phyloP scores from a whole-genome alignment of 2,113 vertebrate genomes.

The Ammodytes dubius region DNA sequence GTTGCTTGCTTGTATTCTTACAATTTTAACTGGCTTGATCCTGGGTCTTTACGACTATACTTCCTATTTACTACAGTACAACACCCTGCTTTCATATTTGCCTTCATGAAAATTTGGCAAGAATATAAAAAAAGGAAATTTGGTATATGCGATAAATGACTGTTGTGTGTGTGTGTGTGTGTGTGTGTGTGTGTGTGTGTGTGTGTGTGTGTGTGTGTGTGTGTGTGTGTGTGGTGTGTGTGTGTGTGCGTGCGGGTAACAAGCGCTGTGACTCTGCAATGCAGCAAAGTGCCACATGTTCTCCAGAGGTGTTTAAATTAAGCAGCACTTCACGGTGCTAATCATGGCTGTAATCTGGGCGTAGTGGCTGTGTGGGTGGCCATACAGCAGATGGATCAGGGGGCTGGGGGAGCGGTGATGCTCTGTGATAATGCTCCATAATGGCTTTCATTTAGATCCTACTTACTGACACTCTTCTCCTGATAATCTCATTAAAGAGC shows the following conservation, averaged over 20 bases:
- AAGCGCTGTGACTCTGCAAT: slow-evolving; percentile 58
- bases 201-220: too few species aligned
- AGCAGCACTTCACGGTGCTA: slow-evolving; percentile 84
- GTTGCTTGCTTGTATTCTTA: slow-evolving; percentile 10
- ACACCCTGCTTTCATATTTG: neutral
- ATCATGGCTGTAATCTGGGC: slow-evolving; percentile 85
- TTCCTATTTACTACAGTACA: neutral
- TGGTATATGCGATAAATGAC: too few species aligned
- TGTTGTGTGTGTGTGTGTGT: too few species aligned
- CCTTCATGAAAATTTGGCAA: too few species aligned
- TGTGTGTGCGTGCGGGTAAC: neutral
- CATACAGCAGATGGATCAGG: slow-evolving; percentile 84
- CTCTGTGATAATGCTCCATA: slow-evolving; percentile 88
- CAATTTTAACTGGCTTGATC: neutral
- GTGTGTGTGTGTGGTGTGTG: too few species aligned
- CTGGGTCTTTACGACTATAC: neutral
- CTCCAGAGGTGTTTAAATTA: slow-evolving; percentile 86
- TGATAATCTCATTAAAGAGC: slow-evolving; percentile 89
- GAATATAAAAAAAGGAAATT: too few species aligned
- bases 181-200: too few species aligned
- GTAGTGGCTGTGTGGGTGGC: slow-evolving; percentile 85
- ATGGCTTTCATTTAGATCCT: slow-evolving; percentile 90
- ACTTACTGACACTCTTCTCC: slow-evolving; percentile 88
- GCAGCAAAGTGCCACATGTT: slow-evolving; percentile 79
- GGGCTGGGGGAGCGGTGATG: slow-evolving; percentile 54